Evolutionary conservation across 64 coral and sea anemone genomes (phyloP).

Genomic region (Montipora cactus): DNA sequence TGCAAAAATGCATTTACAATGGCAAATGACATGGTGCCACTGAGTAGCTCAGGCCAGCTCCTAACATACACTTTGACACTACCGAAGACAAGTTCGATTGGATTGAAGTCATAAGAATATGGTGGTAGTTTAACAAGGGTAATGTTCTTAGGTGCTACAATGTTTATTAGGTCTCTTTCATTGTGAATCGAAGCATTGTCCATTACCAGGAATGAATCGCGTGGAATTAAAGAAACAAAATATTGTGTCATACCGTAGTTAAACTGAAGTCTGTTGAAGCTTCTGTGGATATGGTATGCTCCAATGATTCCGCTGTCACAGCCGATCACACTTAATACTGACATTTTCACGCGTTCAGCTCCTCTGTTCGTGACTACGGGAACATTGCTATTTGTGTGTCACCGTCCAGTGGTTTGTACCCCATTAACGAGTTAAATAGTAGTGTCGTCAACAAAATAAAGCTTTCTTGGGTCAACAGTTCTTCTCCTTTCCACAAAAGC

Average conservation of each 20-base stretch:
- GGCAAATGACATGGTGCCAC: conserved; percentile 35
- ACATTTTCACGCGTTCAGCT: no score
- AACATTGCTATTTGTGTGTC: conserved; percentile 7
- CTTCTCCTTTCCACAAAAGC: conserved; percentile 28
- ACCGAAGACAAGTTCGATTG: conserved; percentile 40
- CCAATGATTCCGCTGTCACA: no score
- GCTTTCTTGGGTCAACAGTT: conserved; percentile 19
- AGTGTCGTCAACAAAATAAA: background rate
- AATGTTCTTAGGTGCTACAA: no score
- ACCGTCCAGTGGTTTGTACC: background rate
- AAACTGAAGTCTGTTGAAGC: no score
- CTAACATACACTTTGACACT: conserved; percentile 26
- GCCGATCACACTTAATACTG: no score
- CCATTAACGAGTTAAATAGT: conserved; percentile 1
- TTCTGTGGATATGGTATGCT: no score
- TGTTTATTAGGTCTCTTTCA: no score
- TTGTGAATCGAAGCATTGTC: no score
- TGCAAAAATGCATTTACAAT: conserved; percentile 45
- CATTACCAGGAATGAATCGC: no score
- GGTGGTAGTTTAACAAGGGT: no score
- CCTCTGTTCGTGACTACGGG: conserved; percentile 5
- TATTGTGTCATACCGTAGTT: no score
- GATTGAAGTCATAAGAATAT: background rate
- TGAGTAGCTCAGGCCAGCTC: conserved; percentile 10
- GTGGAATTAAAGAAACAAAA: no score